phyloP scores from a whole-genome alignment of 2,797 vertebrate species.

The Dendrocincla tyrannina region DNA sequence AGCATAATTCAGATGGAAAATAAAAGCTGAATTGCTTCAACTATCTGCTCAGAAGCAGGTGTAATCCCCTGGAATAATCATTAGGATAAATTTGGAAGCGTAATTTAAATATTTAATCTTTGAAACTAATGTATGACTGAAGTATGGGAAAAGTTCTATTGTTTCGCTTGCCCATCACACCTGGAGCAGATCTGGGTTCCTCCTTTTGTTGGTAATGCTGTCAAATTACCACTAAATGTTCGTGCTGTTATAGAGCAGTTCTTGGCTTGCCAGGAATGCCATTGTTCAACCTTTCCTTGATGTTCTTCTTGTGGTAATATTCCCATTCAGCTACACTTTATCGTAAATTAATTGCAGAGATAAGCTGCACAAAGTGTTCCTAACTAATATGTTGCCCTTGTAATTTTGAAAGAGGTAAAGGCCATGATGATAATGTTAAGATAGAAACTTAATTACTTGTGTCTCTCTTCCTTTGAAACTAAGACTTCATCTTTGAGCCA shows the following conservation, averaged over 20 bases:
- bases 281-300: neutral
- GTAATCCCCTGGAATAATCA: neutral
- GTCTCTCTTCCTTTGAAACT: neutral
- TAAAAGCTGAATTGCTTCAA: neutral
- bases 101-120: neutral
- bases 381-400: neutral
- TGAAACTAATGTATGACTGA: neutral
- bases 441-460: neutral
- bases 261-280: neutral
- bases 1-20: neutral
- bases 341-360: neutral
- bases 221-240: neutral
- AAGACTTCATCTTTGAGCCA: neutral
- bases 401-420: neutral
- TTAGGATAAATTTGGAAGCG: neutral
- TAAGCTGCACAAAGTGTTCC: neutral
- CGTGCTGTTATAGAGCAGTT: neutral
- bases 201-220: neutral
- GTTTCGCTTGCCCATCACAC: neutral
- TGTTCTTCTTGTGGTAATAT: neutral
- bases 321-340: neutral
- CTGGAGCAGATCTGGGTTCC: neutral
- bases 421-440: neutral
- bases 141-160: neutral
- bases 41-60: neutral